These are phyloP conservation scores for Drosophila sucinea DNA, from an alignment of 1,140 invertebrate genomes.

Conservation along the genomic window DNA sequence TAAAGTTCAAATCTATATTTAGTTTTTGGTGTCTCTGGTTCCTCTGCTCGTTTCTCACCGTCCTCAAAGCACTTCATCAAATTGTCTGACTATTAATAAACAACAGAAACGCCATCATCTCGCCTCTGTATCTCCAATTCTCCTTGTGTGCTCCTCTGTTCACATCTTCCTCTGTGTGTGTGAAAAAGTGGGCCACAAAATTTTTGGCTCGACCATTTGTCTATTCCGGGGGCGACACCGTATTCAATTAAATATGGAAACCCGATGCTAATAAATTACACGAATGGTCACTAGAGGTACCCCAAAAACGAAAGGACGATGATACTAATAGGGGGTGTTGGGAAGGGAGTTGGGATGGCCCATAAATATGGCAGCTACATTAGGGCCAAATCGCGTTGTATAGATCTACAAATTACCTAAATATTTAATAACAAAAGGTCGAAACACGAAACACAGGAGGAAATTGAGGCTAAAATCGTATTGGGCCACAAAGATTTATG, in stretches of 20 bases:
- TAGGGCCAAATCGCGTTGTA: conserved; percentile 56
- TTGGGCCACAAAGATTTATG: conserved; percentile 59
- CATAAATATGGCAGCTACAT: conserved; percentile 68
- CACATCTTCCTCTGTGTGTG: conserved; percentile 1
- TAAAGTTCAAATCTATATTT: conserved; percentile 47
- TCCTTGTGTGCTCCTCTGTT: background rate
- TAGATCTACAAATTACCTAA: conserved; percentile 80
- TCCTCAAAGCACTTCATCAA: conserved; percentile 22
- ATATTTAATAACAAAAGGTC: conserved; percentile 71
- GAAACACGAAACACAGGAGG: conserved; percentile 29
- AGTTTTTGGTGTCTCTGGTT: background rate
- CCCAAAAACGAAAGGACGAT: conserved; percentile 11
- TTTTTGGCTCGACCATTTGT: conserved; percentile 56
- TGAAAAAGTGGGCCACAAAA: conserved; percentile 55
- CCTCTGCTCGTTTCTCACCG: background rate
- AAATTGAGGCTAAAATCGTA: conserved; percentile 31
- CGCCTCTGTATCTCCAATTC: background rate
- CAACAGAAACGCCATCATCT: conserved; percentile 22
- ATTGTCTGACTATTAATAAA: conserved; percentile 64
- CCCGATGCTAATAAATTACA: conserved; percentile 67
- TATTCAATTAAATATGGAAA: conserved; percentile 78
- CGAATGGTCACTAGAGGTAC: conserved; percentile 19
- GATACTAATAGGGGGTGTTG: background rate
- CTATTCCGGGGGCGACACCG: conserved; percentile 59
- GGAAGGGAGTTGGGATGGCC: background rate